Evolutionary conservation across 1,140 invertebrate genomes (phyloP).

Genomic region (Heliconius hewitsoni): DNA sequence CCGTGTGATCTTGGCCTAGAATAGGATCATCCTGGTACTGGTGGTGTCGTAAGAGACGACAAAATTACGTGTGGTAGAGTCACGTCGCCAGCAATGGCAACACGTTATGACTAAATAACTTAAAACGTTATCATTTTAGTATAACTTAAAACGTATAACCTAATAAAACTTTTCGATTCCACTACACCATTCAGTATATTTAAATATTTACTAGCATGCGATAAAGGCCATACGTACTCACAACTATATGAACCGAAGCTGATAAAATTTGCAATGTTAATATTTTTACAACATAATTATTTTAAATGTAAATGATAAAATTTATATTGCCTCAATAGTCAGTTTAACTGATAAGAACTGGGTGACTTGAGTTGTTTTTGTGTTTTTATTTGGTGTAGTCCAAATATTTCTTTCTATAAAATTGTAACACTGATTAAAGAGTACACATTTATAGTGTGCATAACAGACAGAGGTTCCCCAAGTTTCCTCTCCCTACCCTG

Average conservation of each 20-base stretch:
- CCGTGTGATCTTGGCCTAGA: no score
- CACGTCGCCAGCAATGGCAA: no score
- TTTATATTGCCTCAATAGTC: neutral
- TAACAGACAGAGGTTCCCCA: no score
- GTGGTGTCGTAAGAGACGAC: no score
- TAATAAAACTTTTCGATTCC: neutral
- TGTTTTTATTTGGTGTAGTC: neutral
- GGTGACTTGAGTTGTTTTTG: neutral
- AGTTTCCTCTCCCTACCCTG: no score
- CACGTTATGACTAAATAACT: no score
- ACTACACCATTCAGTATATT: neutral
- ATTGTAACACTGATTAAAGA: no score
- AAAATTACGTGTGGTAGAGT: no score
- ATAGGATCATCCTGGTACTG: no score
- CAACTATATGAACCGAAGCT: neutral
- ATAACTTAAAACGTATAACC: neutral
- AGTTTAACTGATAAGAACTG: neutral
- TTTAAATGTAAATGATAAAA: neutral
- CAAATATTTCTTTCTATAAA: no score
- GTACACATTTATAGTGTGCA: no score
- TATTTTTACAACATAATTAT: neutral
- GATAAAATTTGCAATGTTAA: constrained; percentile 4
- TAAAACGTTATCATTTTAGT: neutral
- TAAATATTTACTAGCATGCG: neutral
- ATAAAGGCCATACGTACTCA: neutral